Evolutionary conservation across 2,888 invertebrate genomes (phyloP), one percentile per base, ranked within the genome.

Genomic region (Stegophylla sp.): DNA sequence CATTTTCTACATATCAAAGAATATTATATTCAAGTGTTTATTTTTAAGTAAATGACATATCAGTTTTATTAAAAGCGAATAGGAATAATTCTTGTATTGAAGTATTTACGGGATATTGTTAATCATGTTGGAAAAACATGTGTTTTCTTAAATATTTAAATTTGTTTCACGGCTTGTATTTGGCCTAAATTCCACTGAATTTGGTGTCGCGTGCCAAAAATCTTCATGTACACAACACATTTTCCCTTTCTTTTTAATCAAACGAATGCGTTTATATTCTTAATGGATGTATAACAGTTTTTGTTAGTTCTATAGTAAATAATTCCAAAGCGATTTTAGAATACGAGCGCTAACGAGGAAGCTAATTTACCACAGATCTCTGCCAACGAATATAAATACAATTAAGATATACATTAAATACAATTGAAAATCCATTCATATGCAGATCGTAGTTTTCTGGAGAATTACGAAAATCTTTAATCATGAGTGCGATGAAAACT

Each of bases 111-210:
- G 2, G 26, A 26, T 64, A 53, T 43, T 66, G n/a, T 66, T 76
- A 64, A 76, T 43, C 3, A 12, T 53, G 66, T 64, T 53, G 12
- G 64, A 63, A 48, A 48, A 66, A 66, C 64, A 76, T 66, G 64
- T 76, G 51, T 76, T 75, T 75, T 72, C 63, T 51, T 28, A 63
- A 74, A 63, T 63, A 74, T 63, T 76, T 66, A 66, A 76, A 76
- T 66, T 66, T 76, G 75, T 66, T 75, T 51, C 53, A 13, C 51
- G 64, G 53, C 75, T 76, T 76, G 67, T 67, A 67, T 77, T 67
- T 79, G 79, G 79, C 79, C 79, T 79, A 69, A 79, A 79, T 79
- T 79, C 79, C 79, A 79, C 51, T 51, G 48, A 23, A 41, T 51
- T 41, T 43, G 20, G 61, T 15, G 61, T 41, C 12, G 48, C 59